phyloP scores from a whole-genome alignment of 2,113 vertebrate species.

The Phycodurus eques region DNA sequence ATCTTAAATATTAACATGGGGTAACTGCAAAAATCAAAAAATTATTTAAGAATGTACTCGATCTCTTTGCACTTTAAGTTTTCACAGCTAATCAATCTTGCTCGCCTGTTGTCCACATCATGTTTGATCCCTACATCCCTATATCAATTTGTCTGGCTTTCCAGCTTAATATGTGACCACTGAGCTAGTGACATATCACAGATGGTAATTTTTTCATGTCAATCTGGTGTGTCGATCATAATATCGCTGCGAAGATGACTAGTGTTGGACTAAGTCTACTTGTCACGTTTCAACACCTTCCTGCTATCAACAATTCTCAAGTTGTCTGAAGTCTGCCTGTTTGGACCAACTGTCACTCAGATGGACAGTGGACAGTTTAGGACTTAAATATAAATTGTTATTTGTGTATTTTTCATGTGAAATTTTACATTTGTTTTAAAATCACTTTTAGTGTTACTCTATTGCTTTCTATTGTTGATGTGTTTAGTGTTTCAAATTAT shows the following conservation, averaged over 20 bases:
- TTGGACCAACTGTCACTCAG: conserved; percentile 44
- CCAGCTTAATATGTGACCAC: conserved; percentile 17
- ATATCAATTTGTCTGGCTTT: conserved; percentile 13
- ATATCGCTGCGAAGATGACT: conserved; percentile 34
- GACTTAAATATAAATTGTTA: not conserved
- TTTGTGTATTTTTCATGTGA: not conserved
- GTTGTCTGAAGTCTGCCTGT: conserved; percentile 30
- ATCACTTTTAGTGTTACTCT: too few relatives aligned
- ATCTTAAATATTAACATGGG: too few relatives aligned
- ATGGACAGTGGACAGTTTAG: conserved; percentile 31
- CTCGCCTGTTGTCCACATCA: not conserved
- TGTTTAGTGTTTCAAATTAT: too few relatives aligned
- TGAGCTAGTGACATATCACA: conserved; percentile 37
- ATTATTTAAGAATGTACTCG: not conserved
- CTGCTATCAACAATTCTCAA: conserved; percentile 29
- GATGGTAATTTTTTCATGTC: conserved; percentile 51
- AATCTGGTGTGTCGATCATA: conserved; percentile 47
- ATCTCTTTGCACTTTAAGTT: not conserved
- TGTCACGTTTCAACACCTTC: conserved; percentile 35
- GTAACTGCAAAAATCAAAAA: not conserved
- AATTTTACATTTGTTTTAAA: not conserved
- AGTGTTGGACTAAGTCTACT: conserved; percentile 23
- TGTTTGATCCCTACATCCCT: conserved; percentile 2
- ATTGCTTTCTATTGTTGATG: too few relatives aligned
- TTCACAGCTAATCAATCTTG: conserved; percentile 4